Percentiles rank a stretch among this genome's conserved stretches.
These are phyloP conservation scores for Acipenser ruthenus DNA, from an alignment of 2,797 vertebrate species.

Conservation along the genomic window DNA sequence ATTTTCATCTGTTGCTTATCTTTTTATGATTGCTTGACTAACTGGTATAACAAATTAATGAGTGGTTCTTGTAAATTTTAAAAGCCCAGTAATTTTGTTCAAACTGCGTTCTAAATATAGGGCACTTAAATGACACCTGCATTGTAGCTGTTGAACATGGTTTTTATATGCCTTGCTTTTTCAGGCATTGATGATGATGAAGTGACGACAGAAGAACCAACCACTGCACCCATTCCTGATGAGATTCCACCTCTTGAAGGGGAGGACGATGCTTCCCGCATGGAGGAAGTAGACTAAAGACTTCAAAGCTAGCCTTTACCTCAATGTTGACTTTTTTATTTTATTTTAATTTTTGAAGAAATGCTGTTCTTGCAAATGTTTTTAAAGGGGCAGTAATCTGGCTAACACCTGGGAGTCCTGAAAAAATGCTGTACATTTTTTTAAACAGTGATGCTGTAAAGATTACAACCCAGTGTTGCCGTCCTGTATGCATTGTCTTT, in stretches of 20 bases:
- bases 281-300: conserved; percentile 91
- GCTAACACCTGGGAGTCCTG: no score
- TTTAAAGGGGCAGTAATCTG: no score
- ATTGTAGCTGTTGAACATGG: no score
- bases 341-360: conserved; percentile 36
- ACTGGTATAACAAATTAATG: no score
- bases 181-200: conserved; percentile 88
- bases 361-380: no score
- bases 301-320: conserved; percentile 13
- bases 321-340: conserved; percentile 30
- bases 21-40: no score
- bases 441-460: conserved; percentile 31
- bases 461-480: conserved; percentile 36
- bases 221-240: conserved; percentile 57
- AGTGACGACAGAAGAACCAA: conserved; percentile 67
- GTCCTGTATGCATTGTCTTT: conserved; percentile 39
- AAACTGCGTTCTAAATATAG: no score
- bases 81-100: no score
- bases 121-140: no score
- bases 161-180: neutral
- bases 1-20: no score
- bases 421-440: conserved; percentile 41
- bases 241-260: conserved; percentile 82
- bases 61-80: no score
- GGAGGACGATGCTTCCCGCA: conserved; percentile 79